Evolutionary conservation across 2,113 vertebrate species (phyloP), one percentile per base, ranked within the genome.

Genomic region (Anoura caudifer): DNA sequence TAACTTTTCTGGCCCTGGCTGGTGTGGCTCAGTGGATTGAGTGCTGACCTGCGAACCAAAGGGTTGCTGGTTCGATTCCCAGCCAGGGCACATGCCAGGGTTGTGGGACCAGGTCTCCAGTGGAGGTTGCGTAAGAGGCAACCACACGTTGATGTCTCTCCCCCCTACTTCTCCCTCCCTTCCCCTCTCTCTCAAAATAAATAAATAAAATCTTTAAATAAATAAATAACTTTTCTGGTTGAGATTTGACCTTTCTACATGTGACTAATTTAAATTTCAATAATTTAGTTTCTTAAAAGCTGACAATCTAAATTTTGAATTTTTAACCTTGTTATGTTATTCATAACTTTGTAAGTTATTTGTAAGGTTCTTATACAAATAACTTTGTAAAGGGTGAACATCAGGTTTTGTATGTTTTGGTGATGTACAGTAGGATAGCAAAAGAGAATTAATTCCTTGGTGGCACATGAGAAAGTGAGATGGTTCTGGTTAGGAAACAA

Each of bases 1-100:
- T 80, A n/a, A 65, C 19, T 87, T 93, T 94, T 82, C 65, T 95
- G 33, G 77, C n/a, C n/a, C n/a, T n/a, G n/a, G n/a, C n/a, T n/a
- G n/a, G n/a, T n/a, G n/a, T n/a, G n/a, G n/a, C n/a, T n/a, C n/a
- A n/a, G n/a, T n/a, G n/a, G n/a, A n/a, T n/a, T n/a, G n/a, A n/a
- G n/a, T n/a, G n/a, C n/a, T n/a, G n/a, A n/a, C n/a, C n/a, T n/a
- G n/a, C n/a, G n/a, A n/a, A n/a, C n/a, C n/a, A n/a, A n/a, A n/a
- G n/a, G n/a, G n/a, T n/a, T n/a, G n/a, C n/a, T n/a, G n/a, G n/a
- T n/a, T n/a, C n/a, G n/a, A n/a, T n/a, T n/a, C n/a, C n/a, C n/a
- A n/a, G n/a, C n/a, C n/a, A n/a, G n/a, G n/a, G n/a, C n/a, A n/a
- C n/a, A n/a, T n/a, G n/a, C n/a, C n/a, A n/a, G n/a, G n/a, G n/a